Conservation (phyloP, 2,888 invertebrate genomes). For the Camptogramma bilineatum region DNA sequence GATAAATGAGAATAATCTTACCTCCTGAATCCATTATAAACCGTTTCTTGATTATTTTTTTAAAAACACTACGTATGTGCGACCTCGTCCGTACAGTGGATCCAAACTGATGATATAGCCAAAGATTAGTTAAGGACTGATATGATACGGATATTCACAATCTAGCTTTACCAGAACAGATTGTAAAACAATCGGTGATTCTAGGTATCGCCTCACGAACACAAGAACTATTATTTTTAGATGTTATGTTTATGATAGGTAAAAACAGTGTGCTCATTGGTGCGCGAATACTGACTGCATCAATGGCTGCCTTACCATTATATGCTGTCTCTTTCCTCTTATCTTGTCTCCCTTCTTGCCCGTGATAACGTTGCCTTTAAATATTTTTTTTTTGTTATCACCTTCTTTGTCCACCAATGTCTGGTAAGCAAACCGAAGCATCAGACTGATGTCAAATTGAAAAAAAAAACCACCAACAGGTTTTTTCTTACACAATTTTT, state of each 20-base stretch:
- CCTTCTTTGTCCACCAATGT: no score
- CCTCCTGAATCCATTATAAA: slow-evolving; percentile 20
- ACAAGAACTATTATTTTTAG: background rate
- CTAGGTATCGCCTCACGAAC: background rate
- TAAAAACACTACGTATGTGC: slow-evolving; percentile 1
- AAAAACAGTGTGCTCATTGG: background rate
- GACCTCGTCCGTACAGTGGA: background rate
- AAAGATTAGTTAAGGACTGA: slow-evolving; percentile 3
- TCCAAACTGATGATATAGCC: background rate
- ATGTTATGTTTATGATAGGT: background rate
- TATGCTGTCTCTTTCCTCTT: background rate
- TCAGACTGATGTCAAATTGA: no score
- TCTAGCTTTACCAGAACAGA: slow-evolving; percentile 4
- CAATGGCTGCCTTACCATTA: background rate
- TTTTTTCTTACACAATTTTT: no score
- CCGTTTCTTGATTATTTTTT: background rate
- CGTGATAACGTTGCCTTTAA: no score
- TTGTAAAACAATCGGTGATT: background rate
- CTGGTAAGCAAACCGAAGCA: no score
- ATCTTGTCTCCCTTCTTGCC: background rate
- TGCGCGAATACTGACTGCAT: background rate
- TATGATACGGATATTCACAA: slow-evolving; percentile 6
- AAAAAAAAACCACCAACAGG: no score
- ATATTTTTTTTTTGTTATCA: no score
- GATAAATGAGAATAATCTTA: no score